Percentiles rank a stretch among this genome's conserved stretches.
These are phyloP conservation scores for Mus musculus DNA, from an alignment of 2,113 vertebrate species.

Conservation along the genomic window DNA sequence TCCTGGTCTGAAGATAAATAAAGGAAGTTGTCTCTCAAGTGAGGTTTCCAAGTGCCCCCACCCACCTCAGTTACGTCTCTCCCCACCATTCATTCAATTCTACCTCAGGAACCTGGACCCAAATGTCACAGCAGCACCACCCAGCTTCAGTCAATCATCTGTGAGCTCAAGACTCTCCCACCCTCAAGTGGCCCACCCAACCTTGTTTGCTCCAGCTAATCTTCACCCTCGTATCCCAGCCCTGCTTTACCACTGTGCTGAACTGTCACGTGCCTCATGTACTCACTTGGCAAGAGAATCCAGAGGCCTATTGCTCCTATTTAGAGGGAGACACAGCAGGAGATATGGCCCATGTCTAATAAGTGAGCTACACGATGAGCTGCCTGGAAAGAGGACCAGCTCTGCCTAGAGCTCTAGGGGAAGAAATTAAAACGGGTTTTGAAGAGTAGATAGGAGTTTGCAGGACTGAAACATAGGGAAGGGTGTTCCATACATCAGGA, in stretches of 20 bases:
- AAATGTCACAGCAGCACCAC: not conserved
- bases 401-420: not conserved
- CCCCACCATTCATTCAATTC: rapidly evolving
- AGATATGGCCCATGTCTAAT: not conserved
- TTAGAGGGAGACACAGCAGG: not conserved
- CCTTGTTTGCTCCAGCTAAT: not conserved
- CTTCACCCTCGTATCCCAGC: too few relatives aligned
- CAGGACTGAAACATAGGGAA: not conserved
- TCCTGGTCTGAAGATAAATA: not conserved
- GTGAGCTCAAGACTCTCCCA: not conserved
- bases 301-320: rapidly evolving
- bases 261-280: rapidly evolving
- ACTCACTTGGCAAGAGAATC: not conserved
- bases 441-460: conserved; percentile 43
- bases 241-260: not conserved
- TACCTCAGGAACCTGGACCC: not conserved
- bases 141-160: not conserved
- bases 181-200: not conserved
- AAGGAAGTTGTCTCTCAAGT: not conserved
- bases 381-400: not conserved
- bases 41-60: too few relatives aligned
- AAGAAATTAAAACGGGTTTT: conserved; percentile 6
- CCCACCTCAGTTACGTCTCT: not conserved
- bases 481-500: not conserved
- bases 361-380: not conserved